A percentile compares a stretch with the other conserved stretches of the same genome.
These are phyloP conservation scores for Lordiphosa mommai DNA, from an alignment of 1,140 invertebrate genomes.

Conservation along the genomic window DNA sequence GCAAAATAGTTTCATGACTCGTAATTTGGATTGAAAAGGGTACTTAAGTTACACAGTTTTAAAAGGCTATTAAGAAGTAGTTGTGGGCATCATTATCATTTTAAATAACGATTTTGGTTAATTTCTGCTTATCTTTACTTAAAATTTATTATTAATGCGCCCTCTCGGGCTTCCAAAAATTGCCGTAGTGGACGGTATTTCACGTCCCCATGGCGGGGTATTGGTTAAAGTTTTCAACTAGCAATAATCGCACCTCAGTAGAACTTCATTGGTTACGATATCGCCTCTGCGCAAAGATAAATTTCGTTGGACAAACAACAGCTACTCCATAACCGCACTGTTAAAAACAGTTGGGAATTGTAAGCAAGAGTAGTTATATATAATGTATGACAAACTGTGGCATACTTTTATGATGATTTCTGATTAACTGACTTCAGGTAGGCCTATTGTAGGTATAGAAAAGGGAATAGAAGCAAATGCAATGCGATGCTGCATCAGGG, in stretches of 20 bases:
- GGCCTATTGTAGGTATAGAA: too few relatives aligned
- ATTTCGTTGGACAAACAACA: neutral
- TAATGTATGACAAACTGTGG: neutral
- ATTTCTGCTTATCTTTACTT: neutral
- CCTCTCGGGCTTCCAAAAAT: conserved; percentile 87
- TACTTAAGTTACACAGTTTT: neutral
- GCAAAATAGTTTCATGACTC: conserved; percentile 26
- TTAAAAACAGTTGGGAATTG: conserved; percentile 49
- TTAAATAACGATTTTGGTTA: conserved; percentile 7
- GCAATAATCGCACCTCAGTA: conserved; percentile 80
- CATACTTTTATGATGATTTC: conserved; percentile 7
- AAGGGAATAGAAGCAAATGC: too few relatives aligned
- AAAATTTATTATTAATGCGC: conserved; percentile 48
- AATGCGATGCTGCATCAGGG: too few relatives aligned
- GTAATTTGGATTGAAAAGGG: conserved; percentile 11
- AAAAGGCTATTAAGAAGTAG: conserved; percentile 1
- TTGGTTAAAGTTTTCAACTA: conserved; percentile 86
- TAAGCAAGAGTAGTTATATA: neutral
- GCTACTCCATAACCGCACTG: neutral
- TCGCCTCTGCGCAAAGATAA: conserved; percentile 82
- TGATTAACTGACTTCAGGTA: neutral
- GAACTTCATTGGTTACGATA: conserved; percentile 91
- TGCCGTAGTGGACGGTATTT: conserved; percentile 94
- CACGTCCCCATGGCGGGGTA: conserved; percentile 95
- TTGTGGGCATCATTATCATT: neutral